Percentiles rank a stretch among this genome's conserved stretches.
Conservation (phyloP, 2,888 invertebrate species). For the Eupithecia vulgata region DNA sequence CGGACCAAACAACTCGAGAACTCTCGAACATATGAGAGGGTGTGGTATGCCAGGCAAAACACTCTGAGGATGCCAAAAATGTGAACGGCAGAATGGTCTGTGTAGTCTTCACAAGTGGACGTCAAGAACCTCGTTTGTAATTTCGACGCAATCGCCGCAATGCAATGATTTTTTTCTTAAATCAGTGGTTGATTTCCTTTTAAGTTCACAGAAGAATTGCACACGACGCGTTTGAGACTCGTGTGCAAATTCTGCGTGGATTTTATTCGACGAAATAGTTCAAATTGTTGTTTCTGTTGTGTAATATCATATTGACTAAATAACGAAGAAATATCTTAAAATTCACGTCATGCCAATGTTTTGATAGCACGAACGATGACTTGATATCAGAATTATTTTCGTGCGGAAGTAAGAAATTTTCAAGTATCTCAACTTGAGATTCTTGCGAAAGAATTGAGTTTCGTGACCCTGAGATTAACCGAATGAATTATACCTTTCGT, state of each 20-base stretch:
- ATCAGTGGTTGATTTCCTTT: not conserved
- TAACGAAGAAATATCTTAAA: slow-evolving; percentile 4
- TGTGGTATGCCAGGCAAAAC: slow-evolving; percentile 32
- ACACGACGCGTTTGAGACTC: slow-evolving; percentile 5
- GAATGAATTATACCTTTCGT: too few relatives aligned
- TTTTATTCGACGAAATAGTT: not conserved
- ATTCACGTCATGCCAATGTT: slow-evolving; percentile 38
- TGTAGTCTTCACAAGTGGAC: not conserved
- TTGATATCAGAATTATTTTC: slow-evolving; percentile 11
- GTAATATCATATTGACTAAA: not conserved
- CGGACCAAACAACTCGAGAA: slow-evolving; percentile 40
- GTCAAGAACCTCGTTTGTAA: not conserved
- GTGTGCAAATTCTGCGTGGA: not conserved
- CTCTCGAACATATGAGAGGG: slow-evolving; percentile 37
- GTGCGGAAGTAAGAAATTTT: slow-evolving; percentile 21
- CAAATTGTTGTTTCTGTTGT: not conserved
- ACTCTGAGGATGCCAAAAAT: slow-evolving; percentile 39
- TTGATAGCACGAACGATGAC: slow-evolving; percentile 37
- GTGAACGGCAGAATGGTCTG: slow-evolving; percentile 11
- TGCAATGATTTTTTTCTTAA: not conserved
- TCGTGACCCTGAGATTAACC: not conserved
- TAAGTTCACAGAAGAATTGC: not conserved
- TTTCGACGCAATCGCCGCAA: not conserved
- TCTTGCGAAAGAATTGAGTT: too few relatives aligned
- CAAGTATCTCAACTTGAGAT: too few relatives aligned